Evolutionary conservation across 2,888 invertebrate genomes (phyloP), one percentile per base, ranked within the genome.

Genomic region (Drosophila cracens): DNA sequence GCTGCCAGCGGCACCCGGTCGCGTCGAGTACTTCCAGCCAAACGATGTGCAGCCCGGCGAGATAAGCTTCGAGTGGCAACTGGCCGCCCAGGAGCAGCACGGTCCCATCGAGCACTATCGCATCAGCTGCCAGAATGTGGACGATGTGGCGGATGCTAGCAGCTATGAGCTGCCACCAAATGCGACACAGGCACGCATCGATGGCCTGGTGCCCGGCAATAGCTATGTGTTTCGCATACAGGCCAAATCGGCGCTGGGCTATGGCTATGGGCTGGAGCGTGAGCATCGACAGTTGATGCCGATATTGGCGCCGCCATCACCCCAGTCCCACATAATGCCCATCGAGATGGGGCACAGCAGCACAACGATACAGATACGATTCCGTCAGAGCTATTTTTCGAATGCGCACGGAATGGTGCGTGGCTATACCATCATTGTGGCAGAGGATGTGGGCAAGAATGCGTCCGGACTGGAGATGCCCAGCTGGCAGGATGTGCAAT

Each of bases 401-500:
- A 95, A 97, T 90, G 95, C 95, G 78, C 97, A 98, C 93, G 98
- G 98, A 56, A 94, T 95, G 46, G 95, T 98, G 29, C 95, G 95
- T 25, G 95, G 95, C 69, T 98, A 98, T 93, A 96, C 98, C 62
- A 96, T 99, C 70, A 96, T 99, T 89, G 97, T 98, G 60, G 97
- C 97, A 11, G 98, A 98, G 94, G 97, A 98, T 93, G 96, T 96
- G 90, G 95, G 95, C 73, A 96, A 96, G 86, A 96, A 97, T 93
- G 96, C 96, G 33, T 95, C 96, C 21, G 96, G 96, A 5, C 93
- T 96, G 62, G 96, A 96, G 87, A 96, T 98, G 96, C 98, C 97
- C 1, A 96, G 97, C 79, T 99, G 98, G 98, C 95, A 96, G 79
- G 98, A 98, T 92, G 98, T 98, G 49, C 97, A 97, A 92, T 95